Conservation (phyloP, 2,888 invertebrate species). For the Candidula unifasciata region DNA sequence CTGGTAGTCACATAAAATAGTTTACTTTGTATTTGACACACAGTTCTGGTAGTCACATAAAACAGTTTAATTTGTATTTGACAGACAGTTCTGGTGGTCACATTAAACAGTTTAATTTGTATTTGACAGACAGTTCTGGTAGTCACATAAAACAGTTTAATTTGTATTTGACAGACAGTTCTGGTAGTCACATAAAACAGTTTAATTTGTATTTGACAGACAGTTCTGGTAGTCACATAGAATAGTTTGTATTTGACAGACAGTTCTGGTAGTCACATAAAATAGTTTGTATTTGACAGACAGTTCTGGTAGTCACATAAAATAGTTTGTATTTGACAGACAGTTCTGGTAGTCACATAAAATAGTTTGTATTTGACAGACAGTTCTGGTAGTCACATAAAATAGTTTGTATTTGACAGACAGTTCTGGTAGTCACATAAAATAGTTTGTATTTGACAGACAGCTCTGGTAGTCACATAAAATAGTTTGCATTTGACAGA, state of each 20-base stretch:
- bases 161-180: not conserved
- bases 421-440: not conserved
- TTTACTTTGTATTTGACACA: too few relatives aligned
- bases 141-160: not conserved
- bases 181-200: not conserved
- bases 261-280: too few relatives aligned
- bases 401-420: not conserved
- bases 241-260: not conserved
- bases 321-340: not conserved
- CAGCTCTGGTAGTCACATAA: not conserved
- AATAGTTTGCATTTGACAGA: not conserved
- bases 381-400: too few relatives aligned
- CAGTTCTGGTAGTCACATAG: not conserved
- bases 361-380: not conserved
- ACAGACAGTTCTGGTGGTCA: not conserved
- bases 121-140: too few relatives aligned
- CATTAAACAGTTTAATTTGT: not conserved
- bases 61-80: too few relatives aligned
- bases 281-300: not conserved
- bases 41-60: too few relatives aligned
- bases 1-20: not conserved
- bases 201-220: not conserved
- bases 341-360: not conserved
- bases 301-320: too few relatives aligned
- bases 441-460: not conserved